Evolutionary conservation across 35 echinoderm and acorn worm species (phyloP).

Genomic region (Apostichopus californicus): DNA sequence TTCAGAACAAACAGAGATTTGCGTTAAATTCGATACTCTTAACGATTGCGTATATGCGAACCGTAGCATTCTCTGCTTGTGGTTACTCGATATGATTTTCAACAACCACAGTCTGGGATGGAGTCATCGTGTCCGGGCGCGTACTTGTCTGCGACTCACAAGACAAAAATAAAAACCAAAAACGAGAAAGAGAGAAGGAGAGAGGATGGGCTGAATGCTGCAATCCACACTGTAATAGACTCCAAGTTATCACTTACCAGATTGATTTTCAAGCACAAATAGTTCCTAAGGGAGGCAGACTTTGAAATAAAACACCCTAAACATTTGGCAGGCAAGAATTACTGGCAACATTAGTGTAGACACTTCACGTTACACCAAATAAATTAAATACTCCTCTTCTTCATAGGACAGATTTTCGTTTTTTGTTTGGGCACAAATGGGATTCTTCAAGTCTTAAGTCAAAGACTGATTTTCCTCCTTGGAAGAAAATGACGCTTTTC

Average conservation of each 20-base stretch:
- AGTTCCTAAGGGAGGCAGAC: conserved; percentile 9
- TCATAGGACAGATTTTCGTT: no score
- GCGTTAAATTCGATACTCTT: no score
- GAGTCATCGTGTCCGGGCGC: neutral
- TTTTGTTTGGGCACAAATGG: no score
- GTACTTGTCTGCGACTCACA: neutral
- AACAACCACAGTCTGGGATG: neutral
- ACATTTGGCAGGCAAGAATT: conserved; percentile 30
- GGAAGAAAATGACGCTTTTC: no score
- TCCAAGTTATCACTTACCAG: conserved; percentile 19
- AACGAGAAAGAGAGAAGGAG: neutral
- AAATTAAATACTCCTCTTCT: no score
- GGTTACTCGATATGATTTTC: neutral
- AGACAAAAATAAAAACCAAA: neutral
- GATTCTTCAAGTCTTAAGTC: no score
- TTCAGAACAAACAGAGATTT: no score
- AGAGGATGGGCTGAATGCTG: neutral
- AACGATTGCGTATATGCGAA: no score
- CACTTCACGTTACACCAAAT: no score
- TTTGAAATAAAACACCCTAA: conserved; percentile 36
- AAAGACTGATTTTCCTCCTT: no score
- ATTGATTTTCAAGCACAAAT: conserved; percentile 48
- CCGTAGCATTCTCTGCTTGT: no score
- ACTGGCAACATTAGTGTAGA: conserved; percentile 24
- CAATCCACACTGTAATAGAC: neutral